These are phyloP conservation scores for Hetaerina titia DNA, from an alignment of 2,888 invertebrate species.

Conservation along the genomic window DNA sequence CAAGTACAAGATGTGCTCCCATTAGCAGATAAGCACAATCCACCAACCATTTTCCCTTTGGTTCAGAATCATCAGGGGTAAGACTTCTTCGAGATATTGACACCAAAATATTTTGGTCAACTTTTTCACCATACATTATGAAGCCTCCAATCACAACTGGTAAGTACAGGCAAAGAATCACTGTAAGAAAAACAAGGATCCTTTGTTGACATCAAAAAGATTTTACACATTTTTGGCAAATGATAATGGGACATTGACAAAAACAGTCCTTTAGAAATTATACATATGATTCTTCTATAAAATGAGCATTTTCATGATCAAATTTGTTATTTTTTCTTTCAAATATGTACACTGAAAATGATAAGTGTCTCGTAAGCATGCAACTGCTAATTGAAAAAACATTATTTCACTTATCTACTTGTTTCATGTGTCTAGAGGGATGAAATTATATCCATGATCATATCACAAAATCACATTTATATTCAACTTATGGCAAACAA, in stretches of 20 bases:
- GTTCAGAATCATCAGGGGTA: neutral
- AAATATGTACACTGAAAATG: no score
- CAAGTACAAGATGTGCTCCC: slow-evolving; percentile 83
- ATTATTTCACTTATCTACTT: no score
- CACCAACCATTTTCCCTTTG: slow-evolving; percentile 76
- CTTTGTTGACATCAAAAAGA: no score
- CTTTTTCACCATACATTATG: slow-evolving; percentile 82
- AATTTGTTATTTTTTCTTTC: no score
- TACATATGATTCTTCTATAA: neutral
- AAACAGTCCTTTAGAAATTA: neutral
- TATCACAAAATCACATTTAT: no score
- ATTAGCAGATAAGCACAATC: slow-evolving; percentile 82
- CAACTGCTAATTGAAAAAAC: no score
- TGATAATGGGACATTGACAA: neutral
- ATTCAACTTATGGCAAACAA: no score
- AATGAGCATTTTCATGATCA: neutral
- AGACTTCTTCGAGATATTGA: slow-evolving; percentile 78
- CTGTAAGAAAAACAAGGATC: slow-evolving; percentile 75
- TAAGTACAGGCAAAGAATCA: slow-evolving; percentile 80
- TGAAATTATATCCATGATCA: no score
- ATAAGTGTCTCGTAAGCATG: no score
- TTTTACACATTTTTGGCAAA: neutral
- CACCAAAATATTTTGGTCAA: slow-evolving; percentile 81
- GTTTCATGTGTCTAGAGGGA: no score
- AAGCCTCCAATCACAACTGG: slow-evolving; percentile 83